Evolutionary conservation across 2,888 invertebrate genomes (phyloP), one percentile per base, ranked within the genome.

Genomic region (Xiphydria camelus): DNA sequence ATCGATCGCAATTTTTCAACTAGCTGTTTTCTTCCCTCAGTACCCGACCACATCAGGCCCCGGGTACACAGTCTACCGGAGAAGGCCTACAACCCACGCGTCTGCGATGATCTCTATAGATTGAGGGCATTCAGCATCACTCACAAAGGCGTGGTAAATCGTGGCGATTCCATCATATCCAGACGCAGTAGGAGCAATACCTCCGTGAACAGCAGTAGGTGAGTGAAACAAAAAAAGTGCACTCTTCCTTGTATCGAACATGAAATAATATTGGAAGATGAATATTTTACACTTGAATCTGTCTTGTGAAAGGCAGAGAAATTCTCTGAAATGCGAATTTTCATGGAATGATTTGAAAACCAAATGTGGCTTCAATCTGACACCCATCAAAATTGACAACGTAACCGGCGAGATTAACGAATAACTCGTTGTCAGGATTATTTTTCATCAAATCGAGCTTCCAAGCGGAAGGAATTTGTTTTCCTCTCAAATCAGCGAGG

Each of bases 111-210:
- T 76, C 81, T 92, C 44, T 92, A 92, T 78, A 82, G 91, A 20
- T 81, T 92, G 47, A 77, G 92, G 1, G 91, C 87, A 46, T 93
- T 93, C 79, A 90, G 89, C 73, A 92, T 93, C 70, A 89, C 89
- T 40, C 89, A 88, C 68, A 91, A 91, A 73, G 92, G 92, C 0
- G 89, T 93, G 20, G 89, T 93, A 56, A 93, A 93, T 78, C 90
- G 91, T 58, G 93, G 93, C 0, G 93, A 93, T 77, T 90, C 90
- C 43, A 90, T 93, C 62, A 90, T 91, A 72, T 90, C 90, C 57
- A 79, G 91, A 5, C 80, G 91, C 26, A 91, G 91, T 45, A 82
- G 90, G 29, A 91, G 91, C 55, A 93, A 93, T 64, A 93, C 92
- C 3, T 91, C 91, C 45, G 91, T 92, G 66, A 91, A 92, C 73